Percentiles rank a stretch among this genome's conserved stretches.
Evolutionary conservation across 2,113 vertebrate species (phyloP).

Genomic region (Chaetura pelagica): DNA sequence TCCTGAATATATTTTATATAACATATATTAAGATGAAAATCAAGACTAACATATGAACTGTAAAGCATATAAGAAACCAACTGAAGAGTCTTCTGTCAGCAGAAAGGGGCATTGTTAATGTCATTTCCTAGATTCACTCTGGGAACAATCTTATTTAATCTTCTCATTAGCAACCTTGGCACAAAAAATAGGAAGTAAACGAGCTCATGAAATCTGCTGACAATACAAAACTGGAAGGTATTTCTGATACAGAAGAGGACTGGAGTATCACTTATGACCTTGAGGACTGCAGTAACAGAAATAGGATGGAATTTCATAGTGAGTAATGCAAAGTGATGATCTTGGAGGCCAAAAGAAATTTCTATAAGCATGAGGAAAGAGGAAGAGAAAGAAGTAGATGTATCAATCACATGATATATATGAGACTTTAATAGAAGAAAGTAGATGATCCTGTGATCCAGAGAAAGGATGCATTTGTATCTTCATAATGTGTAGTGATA

Average conservation of each 20-base stretch:
- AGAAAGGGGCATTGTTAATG: conserved; percentile 3
- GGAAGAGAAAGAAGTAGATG: neutral
- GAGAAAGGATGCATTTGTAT: neutral
- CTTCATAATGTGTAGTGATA: neutral
- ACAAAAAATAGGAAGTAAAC: conserved; percentile 2
- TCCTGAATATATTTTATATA: neutral
- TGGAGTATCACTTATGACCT: neutral
- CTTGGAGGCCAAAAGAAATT: neutral
- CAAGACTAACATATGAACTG: neutral
- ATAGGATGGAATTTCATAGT: neutral
- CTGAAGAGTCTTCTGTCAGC: neutral
- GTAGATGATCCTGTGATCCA: neutral
- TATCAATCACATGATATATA: neutral
- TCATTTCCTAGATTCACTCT: neutral
- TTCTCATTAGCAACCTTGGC: conserved; percentile 19
- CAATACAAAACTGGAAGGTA: neutral
- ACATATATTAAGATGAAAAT: conserved; percentile 17
- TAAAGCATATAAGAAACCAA: neutral
- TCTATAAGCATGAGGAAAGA: neutral
- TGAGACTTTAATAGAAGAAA: neutral
- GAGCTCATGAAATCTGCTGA: neutral
- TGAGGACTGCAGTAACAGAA: neutral
- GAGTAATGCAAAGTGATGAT: neutral
- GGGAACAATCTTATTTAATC: conserved; percentile 24
- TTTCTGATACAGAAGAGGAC: neutral